phyloP scores from a whole-genome alignment of 2,888 invertebrate species.

The Cotesia congregata region DNA sequence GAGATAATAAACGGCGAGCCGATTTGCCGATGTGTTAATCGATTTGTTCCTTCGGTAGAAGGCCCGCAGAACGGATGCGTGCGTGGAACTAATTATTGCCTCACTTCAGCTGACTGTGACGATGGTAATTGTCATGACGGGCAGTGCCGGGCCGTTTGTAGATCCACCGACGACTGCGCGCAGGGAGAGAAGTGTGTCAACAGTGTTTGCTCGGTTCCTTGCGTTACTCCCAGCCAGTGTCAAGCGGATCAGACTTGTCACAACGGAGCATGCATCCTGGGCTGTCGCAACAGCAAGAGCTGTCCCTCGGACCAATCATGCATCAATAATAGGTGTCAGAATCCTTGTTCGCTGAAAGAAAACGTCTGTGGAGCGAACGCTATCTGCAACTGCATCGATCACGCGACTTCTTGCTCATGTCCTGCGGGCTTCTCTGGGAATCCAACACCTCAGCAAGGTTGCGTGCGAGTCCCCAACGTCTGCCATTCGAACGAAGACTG shows the following conservation, averaged over 20 bases:
- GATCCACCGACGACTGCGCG: slow-evolving; percentile 83
- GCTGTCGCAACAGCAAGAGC: slow-evolving; percentile 87
- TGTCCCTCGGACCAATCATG: slow-evolving; percentile 85
- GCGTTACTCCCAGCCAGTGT: slow-evolving; percentile 86
- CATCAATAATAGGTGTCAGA: slow-evolving; percentile 85
- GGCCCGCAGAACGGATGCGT: slow-evolving; percentile 80
- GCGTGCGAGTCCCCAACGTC: slow-evolving; percentile 83
- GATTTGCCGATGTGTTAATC: slow-evolving; percentile 83
- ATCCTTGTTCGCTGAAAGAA: slow-evolving; percentile 81
- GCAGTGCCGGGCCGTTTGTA: slow-evolving; percentile 87
- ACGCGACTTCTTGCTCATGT: slow-evolving; percentile 84
- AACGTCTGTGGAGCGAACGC: slow-evolving; percentile 89
- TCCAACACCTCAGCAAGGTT: slow-evolving; percentile 90
- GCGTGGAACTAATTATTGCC: slow-evolving; percentile 78
- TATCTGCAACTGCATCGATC: slow-evolving; percentile 81
- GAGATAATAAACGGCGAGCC: slow-evolving; percentile 83
- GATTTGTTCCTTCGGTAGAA: slow-evolving; percentile 80
- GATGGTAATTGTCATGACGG: slow-evolving; percentile 85
- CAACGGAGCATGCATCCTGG: slow-evolving; percentile 83
- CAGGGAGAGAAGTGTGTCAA: slow-evolving; percentile 83
- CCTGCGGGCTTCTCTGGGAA: slow-evolving; percentile 89
- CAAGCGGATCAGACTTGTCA: slow-evolving; percentile 84
- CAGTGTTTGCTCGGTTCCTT: slow-evolving; percentile 85
- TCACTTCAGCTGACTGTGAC: slow-evolving; percentile 81
- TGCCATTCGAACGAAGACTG: slow-evolving; percentile 82